Percentiles rank a stretch among this genome's conserved stretches.
Evolutionary conservation across 1,140 invertebrate species (phyloP).

Genomic region (Monochamus saltuarius): DNA sequence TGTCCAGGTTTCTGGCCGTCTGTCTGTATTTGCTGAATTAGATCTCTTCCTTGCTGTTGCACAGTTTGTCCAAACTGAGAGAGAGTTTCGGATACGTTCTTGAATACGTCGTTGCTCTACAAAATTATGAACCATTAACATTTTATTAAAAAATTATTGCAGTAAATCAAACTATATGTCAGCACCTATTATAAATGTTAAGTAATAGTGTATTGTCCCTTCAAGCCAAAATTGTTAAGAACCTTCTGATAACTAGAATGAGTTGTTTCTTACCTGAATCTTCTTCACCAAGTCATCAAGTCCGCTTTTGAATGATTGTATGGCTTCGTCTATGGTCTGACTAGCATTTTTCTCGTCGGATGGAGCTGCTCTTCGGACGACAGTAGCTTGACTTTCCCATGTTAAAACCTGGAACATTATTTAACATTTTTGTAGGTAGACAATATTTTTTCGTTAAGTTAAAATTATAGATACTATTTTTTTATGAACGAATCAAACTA

Average conservation of each 20-base stretch:
- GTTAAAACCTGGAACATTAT: conserved; percentile 8
- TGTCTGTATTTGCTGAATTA: conserved; percentile 30
- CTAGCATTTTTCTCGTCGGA: conserved; percentile 16
- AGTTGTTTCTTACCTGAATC: conserved; percentile 28
- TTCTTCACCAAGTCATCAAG: conserved; percentile 35
- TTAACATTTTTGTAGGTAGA: too few relatives aligned
- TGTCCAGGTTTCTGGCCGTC: conserved; percentile 3
- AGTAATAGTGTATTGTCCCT: too few relatives aligned
- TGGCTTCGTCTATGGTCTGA: conserved; percentile 27
- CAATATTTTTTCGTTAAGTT: conserved; percentile 1
- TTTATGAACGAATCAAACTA: too few relatives aligned
- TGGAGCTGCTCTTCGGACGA: conserved; percentile 27
- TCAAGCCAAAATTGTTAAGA: too few relatives aligned
- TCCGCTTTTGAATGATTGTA: conserved; percentile 32
- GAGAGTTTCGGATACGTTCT: conserved; percentile 26
- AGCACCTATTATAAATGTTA: too few relatives aligned
- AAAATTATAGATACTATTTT: too few relatives aligned
- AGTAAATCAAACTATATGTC: too few relatives aligned
- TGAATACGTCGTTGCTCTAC: conserved; percentile 32
- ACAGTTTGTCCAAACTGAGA: conserved; percentile 33
- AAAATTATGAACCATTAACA: too few relatives aligned
- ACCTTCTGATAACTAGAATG: too few relatives aligned
- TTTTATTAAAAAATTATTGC: too few relatives aligned
- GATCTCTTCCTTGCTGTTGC: conserved; percentile 30
- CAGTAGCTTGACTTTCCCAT: conserved; percentile 13